Conservation (phyloP, 92 coral and sea anemone genomes). For the Metridium senile region DNA sequence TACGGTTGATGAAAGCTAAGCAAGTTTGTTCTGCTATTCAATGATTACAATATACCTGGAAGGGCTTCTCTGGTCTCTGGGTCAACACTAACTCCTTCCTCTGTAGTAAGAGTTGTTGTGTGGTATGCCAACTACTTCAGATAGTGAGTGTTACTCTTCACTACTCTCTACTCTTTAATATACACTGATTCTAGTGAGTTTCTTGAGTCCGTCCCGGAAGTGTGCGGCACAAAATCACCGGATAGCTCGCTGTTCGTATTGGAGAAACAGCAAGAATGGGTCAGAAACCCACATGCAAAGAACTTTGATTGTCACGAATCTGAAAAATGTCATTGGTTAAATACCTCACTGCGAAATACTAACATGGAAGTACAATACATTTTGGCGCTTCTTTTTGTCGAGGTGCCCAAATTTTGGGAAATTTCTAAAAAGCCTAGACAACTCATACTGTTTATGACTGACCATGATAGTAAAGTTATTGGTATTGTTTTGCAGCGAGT, state of each 20-base stretch:
- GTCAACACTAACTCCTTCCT: not conserved
- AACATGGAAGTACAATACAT: not conserved
- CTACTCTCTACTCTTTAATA: not conserved
- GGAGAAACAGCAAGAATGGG: constrained; percentile 30
- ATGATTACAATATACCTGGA: not conserved
- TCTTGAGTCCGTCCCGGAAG: constrained; percentile 26
- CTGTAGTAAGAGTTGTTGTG: not conserved
- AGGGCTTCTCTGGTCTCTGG: not conserved
- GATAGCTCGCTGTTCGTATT: constrained; percentile 32
- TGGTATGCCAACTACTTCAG: not conserved
- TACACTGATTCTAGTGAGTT: not conserved
- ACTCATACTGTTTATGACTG: constrained; percentile 1
- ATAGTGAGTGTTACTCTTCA: not conserved
- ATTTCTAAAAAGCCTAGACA: not conserved
- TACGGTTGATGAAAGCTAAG: not conserved
- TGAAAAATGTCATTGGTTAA: constrained; percentile 8
- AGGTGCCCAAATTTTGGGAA: not conserved
- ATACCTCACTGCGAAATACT: not conserved
- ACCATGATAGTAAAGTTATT: not conserved
- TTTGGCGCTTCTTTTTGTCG: not conserved
- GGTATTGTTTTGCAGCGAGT: not conserved
- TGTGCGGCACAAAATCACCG: constrained; percentile 28
- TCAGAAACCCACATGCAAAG: constrained; percentile 42
- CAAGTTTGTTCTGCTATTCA: not conserved
- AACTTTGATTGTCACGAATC: constrained; percentile 22